These are phyloP conservation scores for Cydia fagiglandana DNA, from an alignment of 1,140 invertebrate genomes.

Conservation along the genomic window DNA sequence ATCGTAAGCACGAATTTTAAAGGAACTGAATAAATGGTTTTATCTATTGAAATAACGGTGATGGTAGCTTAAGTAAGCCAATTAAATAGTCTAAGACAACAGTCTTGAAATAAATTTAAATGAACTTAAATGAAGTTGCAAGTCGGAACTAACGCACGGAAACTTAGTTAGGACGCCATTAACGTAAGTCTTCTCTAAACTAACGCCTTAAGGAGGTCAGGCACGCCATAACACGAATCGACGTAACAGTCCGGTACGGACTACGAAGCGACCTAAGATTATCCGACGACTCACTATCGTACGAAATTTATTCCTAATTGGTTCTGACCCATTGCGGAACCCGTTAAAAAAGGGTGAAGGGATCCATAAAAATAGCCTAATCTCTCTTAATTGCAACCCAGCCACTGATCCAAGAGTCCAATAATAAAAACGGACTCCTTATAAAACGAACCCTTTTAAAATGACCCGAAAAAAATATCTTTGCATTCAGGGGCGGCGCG, in stretches of 20 bases:
- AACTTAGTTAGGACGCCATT: constrained; percentile 3
- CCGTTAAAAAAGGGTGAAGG: constrained; percentile 32
- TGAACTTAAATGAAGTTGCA: constrained; percentile 1
- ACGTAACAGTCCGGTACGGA: background rate
- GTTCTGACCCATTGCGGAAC: constrained; percentile 21
- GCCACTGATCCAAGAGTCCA: constrained; percentile 51
- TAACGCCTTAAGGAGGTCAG: background rate
- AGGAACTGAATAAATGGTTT: no score
- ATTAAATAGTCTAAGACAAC: background rate
- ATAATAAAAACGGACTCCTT: constrained; percentile 69
- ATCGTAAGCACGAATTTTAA: no score
- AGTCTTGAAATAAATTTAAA: background rate
- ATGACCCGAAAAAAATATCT: constrained; percentile 70
- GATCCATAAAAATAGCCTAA: constrained; percentile 37
- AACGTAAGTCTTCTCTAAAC: background rate
- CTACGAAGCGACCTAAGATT: background rate
- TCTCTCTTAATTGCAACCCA: constrained; percentile 60
- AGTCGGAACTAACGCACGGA: background rate
- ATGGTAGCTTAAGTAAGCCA: background rate
- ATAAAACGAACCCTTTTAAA: constrained; percentile 72
- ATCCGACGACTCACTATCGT: constrained; percentile 27
- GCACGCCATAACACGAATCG: background rate
- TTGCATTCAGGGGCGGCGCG: constrained; percentile 67
- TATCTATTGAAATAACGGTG: no score
- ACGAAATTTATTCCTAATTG: constrained; percentile 9